Evolutionary conservation across 1,140 invertebrate species (phyloP).

Genomic region (Coenobita brevimanus): DNA sequence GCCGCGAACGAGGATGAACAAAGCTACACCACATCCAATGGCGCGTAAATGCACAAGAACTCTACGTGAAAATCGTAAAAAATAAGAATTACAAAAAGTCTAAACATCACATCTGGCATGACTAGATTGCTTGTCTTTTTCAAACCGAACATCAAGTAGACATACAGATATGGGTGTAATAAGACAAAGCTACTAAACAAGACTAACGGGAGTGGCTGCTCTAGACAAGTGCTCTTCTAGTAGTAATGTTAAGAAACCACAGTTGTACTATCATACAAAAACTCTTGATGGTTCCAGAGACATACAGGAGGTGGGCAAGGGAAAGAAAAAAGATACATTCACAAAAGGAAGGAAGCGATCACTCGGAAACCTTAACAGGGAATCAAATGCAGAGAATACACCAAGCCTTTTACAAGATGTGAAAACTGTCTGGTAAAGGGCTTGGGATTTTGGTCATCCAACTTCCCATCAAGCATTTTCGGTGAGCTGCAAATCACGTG

Average conservation of each 20-base stretch:
- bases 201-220: not conserved
- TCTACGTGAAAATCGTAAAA: constrained; percentile 20
- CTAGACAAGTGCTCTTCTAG: no score
- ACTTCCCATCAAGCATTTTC: no score
- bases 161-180: constrained; percentile 30
- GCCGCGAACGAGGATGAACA: no score
- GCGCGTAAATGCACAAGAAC: not conserved
- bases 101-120: constrained; percentile 66
- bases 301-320: not conserved
- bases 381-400: no score
- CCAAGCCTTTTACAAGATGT: no score
- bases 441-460: no score
- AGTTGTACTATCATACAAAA: no score
- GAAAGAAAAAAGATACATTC: not conserved
- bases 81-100: constrained; percentile 36
- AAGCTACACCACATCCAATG: constrained; percentile 22
- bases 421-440: no score
- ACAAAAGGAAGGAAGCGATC: not conserved
- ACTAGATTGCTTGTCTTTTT: constrained; percentile 61
- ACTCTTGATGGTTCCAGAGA: constrained; percentile 13
- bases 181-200: constrained; percentile 52
- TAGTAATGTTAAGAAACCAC: no score
- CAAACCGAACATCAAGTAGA: constrained; percentile 50
- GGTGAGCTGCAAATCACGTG: no score
- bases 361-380: no score